Base-by-base conservation (phyloP, 1,140 invertebrate genomes). In the Druon quercuslanigerum region DNA sequence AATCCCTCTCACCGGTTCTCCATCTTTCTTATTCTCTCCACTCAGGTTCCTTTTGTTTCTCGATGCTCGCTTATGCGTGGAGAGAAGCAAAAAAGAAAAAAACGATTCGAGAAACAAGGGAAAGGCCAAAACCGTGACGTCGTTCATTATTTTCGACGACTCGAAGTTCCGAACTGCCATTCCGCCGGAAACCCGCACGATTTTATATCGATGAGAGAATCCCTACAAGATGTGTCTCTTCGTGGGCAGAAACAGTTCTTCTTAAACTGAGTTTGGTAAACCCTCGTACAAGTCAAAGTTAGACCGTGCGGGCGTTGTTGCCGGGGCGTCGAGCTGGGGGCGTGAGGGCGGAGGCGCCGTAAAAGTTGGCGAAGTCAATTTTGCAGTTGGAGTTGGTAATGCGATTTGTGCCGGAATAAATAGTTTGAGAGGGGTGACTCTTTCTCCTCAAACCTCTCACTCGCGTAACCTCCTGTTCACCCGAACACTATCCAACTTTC, bases 331-430 rank as follows among this genome's bases (percentile, higher is more conserved):
- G 83, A 85, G 85, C 81, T 78, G 80, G 50, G 76, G 71, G 75
- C 80, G 82, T 80, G 87, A 87, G 83, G 86, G 78, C 77, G 82
- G 83, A 85, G 86, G 87, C 87, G 86, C 86, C 89, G 88, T 90
- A 90, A 91, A 91, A 91, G 89, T 91, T 90, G 86, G 86, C 84
- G 83, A 90, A 91, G 90, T 91, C 90, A 90, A 91, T 91, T 91
- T 90, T 90, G 90, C 89, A 90, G 89, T 89, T 90, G 84, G 87
- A 90, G 89, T 91, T 91, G 89, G 89, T 91, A 91, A 90, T 90
- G 88, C 90, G 89, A 91, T 90, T 91, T 90, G 89, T 89, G 89
- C 87, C 85, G 87, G 88, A 90, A 91, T 90, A 90, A 90, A 90
- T 91, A 91, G 89, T 90, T 88, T 80, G 81, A 75, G 77, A 83